Conservation (phyloP, 2,888 invertebrate genomes). For the Drosophila sordidula region DNA sequence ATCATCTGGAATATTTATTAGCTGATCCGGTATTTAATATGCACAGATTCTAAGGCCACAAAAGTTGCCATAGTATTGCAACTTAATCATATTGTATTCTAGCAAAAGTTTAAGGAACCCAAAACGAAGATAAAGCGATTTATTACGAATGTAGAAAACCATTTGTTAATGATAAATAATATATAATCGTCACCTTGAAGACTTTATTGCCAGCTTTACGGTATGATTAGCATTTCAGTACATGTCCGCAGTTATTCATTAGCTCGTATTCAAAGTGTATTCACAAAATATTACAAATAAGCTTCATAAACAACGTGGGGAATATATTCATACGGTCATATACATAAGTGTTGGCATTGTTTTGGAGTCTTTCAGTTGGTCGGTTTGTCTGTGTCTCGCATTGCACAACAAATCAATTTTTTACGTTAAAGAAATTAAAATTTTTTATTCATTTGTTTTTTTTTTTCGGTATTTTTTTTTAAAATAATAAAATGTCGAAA, state of each 20-base stretch:
- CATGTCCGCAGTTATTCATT: constrained; percentile 16
- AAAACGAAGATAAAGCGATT: not conserved
- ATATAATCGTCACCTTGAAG: not conserved
- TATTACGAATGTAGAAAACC: not conserved
- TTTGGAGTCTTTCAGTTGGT: constrained; percentile 10
- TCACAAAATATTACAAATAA: constrained; percentile 24
- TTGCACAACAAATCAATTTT: constrained; percentile 67
- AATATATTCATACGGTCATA: constrained; percentile 15
- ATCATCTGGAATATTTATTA: too few relatives aligned
- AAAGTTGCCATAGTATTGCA: too few relatives aligned
- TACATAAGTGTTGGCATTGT: constrained; percentile 36
- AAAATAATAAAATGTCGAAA: constrained; percentile 54
- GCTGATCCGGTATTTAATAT: too few relatives aligned
- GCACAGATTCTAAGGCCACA: too few relatives aligned
- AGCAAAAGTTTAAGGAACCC: not conserved
- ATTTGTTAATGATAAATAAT: not conserved
- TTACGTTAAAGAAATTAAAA: constrained; percentile 45
- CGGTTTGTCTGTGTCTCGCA: constrained; percentile 22
- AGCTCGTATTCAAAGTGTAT: constrained; percentile 30
- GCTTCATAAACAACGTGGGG: constrained; percentile 7
- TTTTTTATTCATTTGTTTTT: constrained; percentile 28
- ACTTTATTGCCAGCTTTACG: not conserved
- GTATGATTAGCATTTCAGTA: constrained; percentile 10
- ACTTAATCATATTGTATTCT: too few relatives aligned
- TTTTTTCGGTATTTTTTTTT: constrained; percentile 12